Percentiles rank a stretch among this genome's conserved stretches.
Conservation (phyloP, 1,140 invertebrate genomes). For the Maconellicoccus hirsutus region DNA sequence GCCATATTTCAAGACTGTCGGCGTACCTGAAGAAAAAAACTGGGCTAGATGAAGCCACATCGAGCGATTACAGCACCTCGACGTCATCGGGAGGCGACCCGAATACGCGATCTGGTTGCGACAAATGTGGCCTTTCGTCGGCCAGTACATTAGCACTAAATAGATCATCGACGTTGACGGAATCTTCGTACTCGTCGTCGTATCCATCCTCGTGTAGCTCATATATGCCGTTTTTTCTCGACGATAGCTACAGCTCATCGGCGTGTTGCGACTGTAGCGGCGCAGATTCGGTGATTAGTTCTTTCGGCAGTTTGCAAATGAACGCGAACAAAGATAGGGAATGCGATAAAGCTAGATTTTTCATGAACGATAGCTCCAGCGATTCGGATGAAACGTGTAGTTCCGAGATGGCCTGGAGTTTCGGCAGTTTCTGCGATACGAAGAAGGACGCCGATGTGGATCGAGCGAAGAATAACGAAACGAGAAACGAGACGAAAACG, state of each 20-base stretch:
- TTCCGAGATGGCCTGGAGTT: slow-evolving; percentile 43
- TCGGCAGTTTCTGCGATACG: slow-evolving; percentile 36
- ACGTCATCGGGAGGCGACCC: background rate
- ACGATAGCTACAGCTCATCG: background rate
- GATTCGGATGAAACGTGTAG: slow-evolving; percentile 29
- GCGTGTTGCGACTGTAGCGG: background rate
- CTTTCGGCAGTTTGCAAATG: background rate
- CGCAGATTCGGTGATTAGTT: background rate
- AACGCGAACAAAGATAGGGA: background rate
- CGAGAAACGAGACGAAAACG: background rate
- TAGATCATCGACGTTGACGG: slow-evolving; percentile 26
- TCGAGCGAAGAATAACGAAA: background rate
- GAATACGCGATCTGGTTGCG: background rate
- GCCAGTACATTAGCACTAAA: slow-evolving; percentile 28
- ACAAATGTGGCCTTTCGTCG: slow-evolving; percentile 13
- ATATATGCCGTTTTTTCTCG: background rate
- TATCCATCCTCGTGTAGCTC: slow-evolving; percentile 13
- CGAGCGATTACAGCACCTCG: background rate
- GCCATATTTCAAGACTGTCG: background rate
- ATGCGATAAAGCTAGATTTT: background rate
- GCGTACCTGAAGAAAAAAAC: background rate
- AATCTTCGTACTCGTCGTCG: slow-evolving; percentile 29
- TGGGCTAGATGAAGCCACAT: background rate
- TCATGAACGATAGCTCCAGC: slow-evolving; percentile 15
- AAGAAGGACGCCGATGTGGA: slow-evolving; percentile 9